Evolutionary conservation across 30 jellyfish, hydroid and myxozoan species (phyloP).

Genomic region (Catostylus mosaicus): DNA sequence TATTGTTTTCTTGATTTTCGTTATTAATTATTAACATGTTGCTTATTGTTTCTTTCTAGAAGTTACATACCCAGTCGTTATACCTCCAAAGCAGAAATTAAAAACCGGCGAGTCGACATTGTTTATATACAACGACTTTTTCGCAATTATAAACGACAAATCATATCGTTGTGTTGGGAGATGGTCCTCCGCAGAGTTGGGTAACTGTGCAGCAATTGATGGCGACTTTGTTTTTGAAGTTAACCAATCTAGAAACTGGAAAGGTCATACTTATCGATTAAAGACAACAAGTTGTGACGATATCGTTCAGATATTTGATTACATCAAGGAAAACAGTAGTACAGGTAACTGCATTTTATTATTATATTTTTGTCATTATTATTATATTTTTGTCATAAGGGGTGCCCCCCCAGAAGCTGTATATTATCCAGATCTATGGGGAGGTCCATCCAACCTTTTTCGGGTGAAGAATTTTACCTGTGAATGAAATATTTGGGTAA

Average conservation of each 20-base stretch:
- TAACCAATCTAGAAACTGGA: constrained; percentile 6
- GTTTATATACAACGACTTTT: constrained; percentile 65
- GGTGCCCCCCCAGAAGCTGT: too few relatives aligned
- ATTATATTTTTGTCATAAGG: too few relatives aligned
- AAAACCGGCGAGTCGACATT: constrained; percentile 83
- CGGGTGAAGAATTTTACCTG: too few relatives aligned
- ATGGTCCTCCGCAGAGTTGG: constrained; percentile 65
- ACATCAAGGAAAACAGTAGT: constrained; percentile 26
- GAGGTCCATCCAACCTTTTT: too few relatives aligned
- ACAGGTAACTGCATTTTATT: constrained; percentile 20
- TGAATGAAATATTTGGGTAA: too few relatives aligned
- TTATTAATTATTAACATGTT: too few relatives aligned
- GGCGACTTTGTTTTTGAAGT: constrained; percentile 68
- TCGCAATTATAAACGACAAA: constrained; percentile 70
- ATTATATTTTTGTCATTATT: not conserved
- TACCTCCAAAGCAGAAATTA: constrained; percentile 83
- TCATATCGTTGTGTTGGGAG: constrained; percentile 75
- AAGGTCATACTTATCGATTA: constrained; percentile 38
- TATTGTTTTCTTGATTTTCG: too few relatives aligned
- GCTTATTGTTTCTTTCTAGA: constrained; percentile 64
- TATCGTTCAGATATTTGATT: constrained; percentile 75
- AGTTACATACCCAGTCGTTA: constrained; percentile 49
- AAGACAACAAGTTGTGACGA: constrained; percentile 72
- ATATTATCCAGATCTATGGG: too few relatives aligned
- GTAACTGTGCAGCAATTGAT: constrained; percentile 69